Evolutionary conservation across 2,888 invertebrate species (phyloP), one percentile per base, ranked within the genome.

Genomic region (Listrodromus nycthemerus): DNA sequence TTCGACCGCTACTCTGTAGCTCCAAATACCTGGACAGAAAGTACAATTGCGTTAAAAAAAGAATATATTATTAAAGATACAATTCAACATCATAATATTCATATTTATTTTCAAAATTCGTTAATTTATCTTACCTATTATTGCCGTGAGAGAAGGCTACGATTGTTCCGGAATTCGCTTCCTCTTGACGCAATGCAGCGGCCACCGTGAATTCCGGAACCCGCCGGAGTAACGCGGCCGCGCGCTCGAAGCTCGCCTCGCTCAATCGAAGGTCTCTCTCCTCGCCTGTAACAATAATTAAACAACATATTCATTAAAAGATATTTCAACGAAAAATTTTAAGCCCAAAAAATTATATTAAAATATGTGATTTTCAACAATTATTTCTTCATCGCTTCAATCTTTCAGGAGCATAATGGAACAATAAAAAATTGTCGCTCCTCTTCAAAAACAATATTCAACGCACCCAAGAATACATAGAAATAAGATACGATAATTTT

Each of bases 1-100:
- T 96, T 87, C 97, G 95, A 88, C 98, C 98, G 94, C 97, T 97
- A 93, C 97, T 98, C 95, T 98, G 97, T 94, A 98, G 95, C 95
- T 98, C 98, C 95, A 98, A 95, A 95, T 97, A 97, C 95, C 98
- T 97, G 94, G 91, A 93, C 7, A 30, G 6, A n/a, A 30, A 6
- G 16, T 61, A 16, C 5, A 27, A 58, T 61, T 84, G 30, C 30
- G 33, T 66, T 66, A 21, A 45, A 70, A 41, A 41, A 76, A 63
- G 7, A 67, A 33, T 37, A 19, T n/a, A 13, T 65, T 41, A 24
- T 30, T 13, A 19, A 16, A 13, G 21, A 37, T 41, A 37, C 48
- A n/a, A 1, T 19, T 10, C 4, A 13, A 30, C 21, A 37, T n/a
- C 3, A 16, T 41, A 3, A 13, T 16, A 16, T 16, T 5, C 2